Evolutionary conservation across 1,140 invertebrate genomes (phyloP).

Genomic region (Lethrus apterus): DNA sequence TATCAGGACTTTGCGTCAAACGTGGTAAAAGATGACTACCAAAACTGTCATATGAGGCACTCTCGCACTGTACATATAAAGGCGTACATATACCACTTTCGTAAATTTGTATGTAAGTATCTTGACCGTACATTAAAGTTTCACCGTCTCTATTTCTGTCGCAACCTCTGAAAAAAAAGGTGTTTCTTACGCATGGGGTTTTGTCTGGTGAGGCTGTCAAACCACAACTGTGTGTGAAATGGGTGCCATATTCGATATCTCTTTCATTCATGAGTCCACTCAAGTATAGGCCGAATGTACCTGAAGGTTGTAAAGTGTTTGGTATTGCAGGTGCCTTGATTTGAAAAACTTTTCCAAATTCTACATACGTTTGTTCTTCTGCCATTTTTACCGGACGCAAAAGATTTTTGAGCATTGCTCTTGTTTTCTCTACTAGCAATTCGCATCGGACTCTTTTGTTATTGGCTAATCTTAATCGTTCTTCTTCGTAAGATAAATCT

Average conservation of each 20-base stretch:
- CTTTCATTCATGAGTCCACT: conserved; percentile 33
- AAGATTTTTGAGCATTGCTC: conserved; percentile 34
- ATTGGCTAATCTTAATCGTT: conserved; percentile 25
- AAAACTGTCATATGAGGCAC: conserved; percentile 24
- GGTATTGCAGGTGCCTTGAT: conserved; percentile 28
- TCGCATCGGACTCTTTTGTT: conserved; percentile 35
- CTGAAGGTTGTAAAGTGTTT: conserved; percentile 14
- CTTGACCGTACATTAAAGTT: conserved; percentile 32
- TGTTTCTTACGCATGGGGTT: conserved; percentile 31
- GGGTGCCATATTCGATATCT: conserved; percentile 31
- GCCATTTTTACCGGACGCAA: conserved; percentile 26
- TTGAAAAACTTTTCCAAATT: conserved; percentile 32
- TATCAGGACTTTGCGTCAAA: conserved; percentile 29
- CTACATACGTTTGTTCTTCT: conserved; percentile 20
- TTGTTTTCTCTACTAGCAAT: conserved; percentile 33
- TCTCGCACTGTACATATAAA: conserved; percentile 36
- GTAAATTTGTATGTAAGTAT: conserved; percentile 32
- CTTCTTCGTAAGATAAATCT: conserved; percentile 30
- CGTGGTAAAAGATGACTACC: conserved; percentile 17
- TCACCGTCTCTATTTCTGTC: conserved; percentile 21
- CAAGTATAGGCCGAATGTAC: conserved; percentile 27
- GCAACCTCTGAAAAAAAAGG: conserved; percentile 28
- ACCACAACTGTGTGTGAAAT: conserved; percentile 34
- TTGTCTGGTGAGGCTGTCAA: conserved; percentile 28
- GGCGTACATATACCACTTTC: conserved; percentile 20